phyloP scores from a whole-genome alignment of 2,888 invertebrate species.

The Leucophenga montana region DNA sequence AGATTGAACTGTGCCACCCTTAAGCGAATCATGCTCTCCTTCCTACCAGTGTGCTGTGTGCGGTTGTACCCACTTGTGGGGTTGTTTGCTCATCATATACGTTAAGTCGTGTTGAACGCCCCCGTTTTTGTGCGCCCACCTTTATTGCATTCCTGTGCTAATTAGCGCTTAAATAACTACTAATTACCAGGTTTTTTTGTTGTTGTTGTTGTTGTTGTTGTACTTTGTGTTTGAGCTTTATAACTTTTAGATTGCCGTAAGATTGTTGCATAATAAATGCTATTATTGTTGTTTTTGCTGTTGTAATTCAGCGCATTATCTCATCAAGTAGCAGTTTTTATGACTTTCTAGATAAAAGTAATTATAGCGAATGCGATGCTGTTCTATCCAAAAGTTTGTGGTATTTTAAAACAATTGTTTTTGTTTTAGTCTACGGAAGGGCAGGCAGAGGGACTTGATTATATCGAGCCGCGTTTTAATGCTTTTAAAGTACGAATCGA shows the following conservation, averaged over 20 bases:
- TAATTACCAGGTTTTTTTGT: slow-evolving; percentile 53
- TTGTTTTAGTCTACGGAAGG: background rate
- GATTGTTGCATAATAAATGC: slow-evolving; percentile 27
- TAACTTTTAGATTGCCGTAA: slow-evolving; percentile 47
- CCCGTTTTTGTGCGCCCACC: slow-evolving; percentile 33
- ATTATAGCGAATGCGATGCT: slow-evolving; percentile 41
- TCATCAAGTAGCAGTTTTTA: slow-evolving; percentile 37
- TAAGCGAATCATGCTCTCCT: background rate
- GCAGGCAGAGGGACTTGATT: background rate
- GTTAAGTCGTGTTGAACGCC: slow-evolving; percentile 38
- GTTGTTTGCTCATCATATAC: slow-evolving; percentile 52
- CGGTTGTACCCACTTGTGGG: background rate
- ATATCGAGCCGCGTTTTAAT: too few species aligned
- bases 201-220: slow-evolving; percentile 8
- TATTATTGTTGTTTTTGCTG: slow-evolving; percentile 5
- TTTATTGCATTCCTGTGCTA: slow-evolving; percentile 52
- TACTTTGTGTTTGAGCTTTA: slow-evolving; percentile 50
- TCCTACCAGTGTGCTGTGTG: background rate
- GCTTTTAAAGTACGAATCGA: too few species aligned
- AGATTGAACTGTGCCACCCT: background rate
- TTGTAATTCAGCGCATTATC: background rate
- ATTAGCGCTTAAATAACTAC: slow-evolving; percentile 53
- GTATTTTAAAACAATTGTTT: slow-evolving; percentile 10
- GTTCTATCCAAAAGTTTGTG: slow-evolving; percentile 40
- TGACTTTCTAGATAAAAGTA: slow-evolving; percentile 47